Evolutionary conservation across 2,797 vertebrate species (phyloP), one percentile per base, ranked within the genome.

Genomic region (Melanogrammus aeglefinus): DNA sequence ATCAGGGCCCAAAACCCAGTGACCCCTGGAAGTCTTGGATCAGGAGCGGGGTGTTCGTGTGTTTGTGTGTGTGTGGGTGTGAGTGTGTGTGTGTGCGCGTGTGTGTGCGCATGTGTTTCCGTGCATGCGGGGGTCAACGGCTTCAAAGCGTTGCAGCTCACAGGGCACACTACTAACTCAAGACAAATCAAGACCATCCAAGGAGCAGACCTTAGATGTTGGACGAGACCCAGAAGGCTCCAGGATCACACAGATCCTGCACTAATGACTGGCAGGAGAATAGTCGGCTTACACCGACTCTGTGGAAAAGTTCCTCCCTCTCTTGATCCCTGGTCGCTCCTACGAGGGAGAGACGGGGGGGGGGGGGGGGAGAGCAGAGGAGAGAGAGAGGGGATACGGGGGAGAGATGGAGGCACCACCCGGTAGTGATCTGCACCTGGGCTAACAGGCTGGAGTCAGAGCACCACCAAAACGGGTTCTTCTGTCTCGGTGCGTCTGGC

Each of bases 61-160:
- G 51, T 8, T 18, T 57, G 18, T 57, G 51, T 57, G 51, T 57
- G 18, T 57, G 18, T 21, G n/a, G n/a, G 51, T 6, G 51, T 4
- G n/a, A n/a, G n/a, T n/a, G n/a, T n/a, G n/a, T n/a, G n/a, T n/a
- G n/a, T n/a, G n/a, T n/a, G 18, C 7, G 21, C 21, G 16, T 21
- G 16, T 57, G 47, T 57, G 47, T 21, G 47, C 21, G 47, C 16
- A 18, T 57, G 47, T 31, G 31, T 31, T 31, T 47, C 10, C 18
- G 16, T 57, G 47, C 47, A 8, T 9, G 66, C 8, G 21, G 2
- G 78, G 81, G 90, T 94, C 90, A 84, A 75, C 0, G 78, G 88
- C 92, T 91, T 92, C 93, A 93, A 93, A 92, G 85, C 57, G 71
- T 1, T 57, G 51, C 51, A 57, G 4, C 51, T 57, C 51, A 57